Evolutionary conservation across 1,140 invertebrate genomes (phyloP).

Genomic region (Brachionus rubens): DNA sequence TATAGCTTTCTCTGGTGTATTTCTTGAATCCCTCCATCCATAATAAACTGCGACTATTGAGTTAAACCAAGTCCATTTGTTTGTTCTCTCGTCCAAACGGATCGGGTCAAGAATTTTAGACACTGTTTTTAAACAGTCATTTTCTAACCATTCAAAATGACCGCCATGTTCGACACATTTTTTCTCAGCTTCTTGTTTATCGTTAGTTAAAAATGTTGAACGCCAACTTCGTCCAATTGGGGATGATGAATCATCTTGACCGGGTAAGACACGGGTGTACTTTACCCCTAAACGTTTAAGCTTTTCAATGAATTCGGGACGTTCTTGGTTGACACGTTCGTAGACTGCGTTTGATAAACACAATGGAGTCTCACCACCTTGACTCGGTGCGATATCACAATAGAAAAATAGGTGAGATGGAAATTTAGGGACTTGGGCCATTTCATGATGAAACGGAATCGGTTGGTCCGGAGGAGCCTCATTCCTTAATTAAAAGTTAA

Average conservation of each 20-base stretch:
- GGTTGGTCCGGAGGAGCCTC: constrained; percentile 52
- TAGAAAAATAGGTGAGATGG: constrained; percentile 52
- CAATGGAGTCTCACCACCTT: constrained; percentile 52
- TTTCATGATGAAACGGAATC: constrained; percentile 55
- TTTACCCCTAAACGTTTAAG: constrained; percentile 50
- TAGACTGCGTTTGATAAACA: constrained; percentile 51
- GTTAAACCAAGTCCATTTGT: constrained; percentile 53
- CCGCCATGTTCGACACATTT: constrained; percentile 50
- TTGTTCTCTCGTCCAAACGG: constrained; percentile 49
- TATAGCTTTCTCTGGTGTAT: constrained; percentile 51
- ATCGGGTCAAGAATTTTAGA: constrained; percentile 50
- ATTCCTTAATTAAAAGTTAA: constrained; percentile 47
- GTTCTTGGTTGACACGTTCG: constrained; percentile 48
- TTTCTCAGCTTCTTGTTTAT: constrained; percentile 50
- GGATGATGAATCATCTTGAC: constrained; percentile 22
- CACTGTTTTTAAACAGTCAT: constrained; percentile 52
- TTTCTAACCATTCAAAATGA: constrained; percentile 51
- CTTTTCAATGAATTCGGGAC: constrained; percentile 50
- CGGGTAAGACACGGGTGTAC: constrained; percentile 49
- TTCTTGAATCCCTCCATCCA: constrained; percentile 52
- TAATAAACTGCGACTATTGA: constrained; percentile 53
- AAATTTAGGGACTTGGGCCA: constrained; percentile 54
- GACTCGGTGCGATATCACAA: constrained; percentile 50
- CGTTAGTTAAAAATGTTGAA: constrained; percentile 51
- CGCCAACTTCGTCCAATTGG: constrained; percentile 50